Evolutionary conservation across 2,797 vertebrate genomes (phyloP), one percentile per base, ranked within the genome.

Genomic region (Echiichthys vipera): DNA sequence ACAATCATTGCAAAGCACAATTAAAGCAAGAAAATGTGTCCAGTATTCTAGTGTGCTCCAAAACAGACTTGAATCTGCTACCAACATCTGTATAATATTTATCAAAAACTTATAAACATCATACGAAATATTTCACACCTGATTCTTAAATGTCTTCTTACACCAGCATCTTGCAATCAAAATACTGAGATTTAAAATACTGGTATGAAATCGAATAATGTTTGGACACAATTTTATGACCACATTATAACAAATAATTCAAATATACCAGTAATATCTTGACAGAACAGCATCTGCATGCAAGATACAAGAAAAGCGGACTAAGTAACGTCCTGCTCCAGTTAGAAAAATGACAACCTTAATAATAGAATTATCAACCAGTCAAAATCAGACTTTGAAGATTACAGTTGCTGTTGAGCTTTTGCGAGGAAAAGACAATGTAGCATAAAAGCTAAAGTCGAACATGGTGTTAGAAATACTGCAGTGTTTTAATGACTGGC

Each of bases 281-380:
- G 22, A 83, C 65, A 77, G 63, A 85, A 80, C 40, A 61, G 63
- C 69, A 70, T 72, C 81, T 72, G 71, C 88, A 87, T 89, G 85
- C 89, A 83, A 81, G 56, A 86, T 67, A 70, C 14, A 65, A 77
- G 73, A 43, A 29, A 77, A 72, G 20, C 6, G 1, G 24, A 34
- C 14, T 24, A 18, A 56, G 76, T 42, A 42, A 55, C 6, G 2
- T 36, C 37, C 43, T 61, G 14, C 47, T 58, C 37, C 54, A 64
- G 30, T 25, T 27, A 39, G 24, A 39, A 36, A 77, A 58, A 46
- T 7, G 8, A 27, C 69, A 47, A 30, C 46, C 30, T 36, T 9
- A 12, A 65, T 27, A 5, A 50, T 0, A 40, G 22, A 55, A n/a
- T n/a, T n/a, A n/a, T n/a, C n/a, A n/a, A 34, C 24, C 17, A 43